These are phyloP conservation scores for Rhopalosiphum nymphaeae DNA, from an alignment of 2,888 invertebrate genomes.

Conservation along the genomic window DNA sequence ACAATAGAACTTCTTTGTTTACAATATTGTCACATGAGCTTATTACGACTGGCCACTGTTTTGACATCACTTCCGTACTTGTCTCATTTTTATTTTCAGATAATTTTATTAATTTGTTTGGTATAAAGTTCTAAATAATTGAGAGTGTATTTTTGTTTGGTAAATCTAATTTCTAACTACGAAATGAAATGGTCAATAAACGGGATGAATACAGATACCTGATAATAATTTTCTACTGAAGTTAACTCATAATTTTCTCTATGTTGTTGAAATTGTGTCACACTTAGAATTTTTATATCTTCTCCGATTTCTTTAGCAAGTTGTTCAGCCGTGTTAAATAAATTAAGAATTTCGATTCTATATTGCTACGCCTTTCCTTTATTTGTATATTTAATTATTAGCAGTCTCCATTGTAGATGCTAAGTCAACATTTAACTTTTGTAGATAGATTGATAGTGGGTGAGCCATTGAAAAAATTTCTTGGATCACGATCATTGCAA, in stretches of 20 bases:
- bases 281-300: neutral
- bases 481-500: conserved; percentile 59
- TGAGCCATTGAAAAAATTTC: conserved; percentile 47
- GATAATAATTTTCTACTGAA: conserved; percentile 59
- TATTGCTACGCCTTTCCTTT: conserved; percentile 12
- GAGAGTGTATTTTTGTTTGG: conserved; percentile 23
- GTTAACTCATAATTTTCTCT: conserved; percentile 46
- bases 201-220: conserved; percentile 54
- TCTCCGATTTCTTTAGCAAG: conserved; percentile 24
- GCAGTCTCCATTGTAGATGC: conserved; percentile 49
- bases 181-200: conserved; percentile 51
- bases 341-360: conserved; percentile 35
- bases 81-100: conserved; percentile 6
- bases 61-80: neutral
- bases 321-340: conserved; percentile 34
- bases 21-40: neutral
- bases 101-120: conserved; percentile 29
- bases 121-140: conserved; percentile 43
- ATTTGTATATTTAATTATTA: conserved; percentile 18
- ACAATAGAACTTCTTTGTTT: neutral
- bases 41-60: neutral
- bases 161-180: conserved; percentile 37
- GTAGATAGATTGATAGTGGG: conserved; percentile 44
- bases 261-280: neutral
- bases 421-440: conserved; percentile 39